phyloP scores from a whole-genome alignment of 2,797 vertebrate species.

The Sorex maritimensis region DNA sequence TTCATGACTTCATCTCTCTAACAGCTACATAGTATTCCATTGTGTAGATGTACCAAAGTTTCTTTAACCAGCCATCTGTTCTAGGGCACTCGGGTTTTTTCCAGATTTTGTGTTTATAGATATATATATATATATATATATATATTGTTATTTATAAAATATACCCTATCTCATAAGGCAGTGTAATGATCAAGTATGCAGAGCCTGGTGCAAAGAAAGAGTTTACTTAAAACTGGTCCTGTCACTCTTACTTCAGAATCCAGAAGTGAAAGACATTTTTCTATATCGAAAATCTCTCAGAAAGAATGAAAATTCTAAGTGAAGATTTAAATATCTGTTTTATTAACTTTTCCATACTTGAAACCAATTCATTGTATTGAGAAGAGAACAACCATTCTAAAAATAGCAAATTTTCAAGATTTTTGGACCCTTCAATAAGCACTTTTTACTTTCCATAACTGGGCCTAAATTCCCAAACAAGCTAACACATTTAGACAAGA shows the following conservation, averaged over 20 bases:
- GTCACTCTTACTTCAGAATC: not conserved
- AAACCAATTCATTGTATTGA: not conserved
- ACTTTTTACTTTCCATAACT: not conserved
- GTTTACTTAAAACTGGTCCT: not conserved
- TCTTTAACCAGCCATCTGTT: too few relatives aligned
- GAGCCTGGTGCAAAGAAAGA: not conserved
- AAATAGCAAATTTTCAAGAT: conserved; percentile 11
- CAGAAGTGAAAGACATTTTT: not conserved
- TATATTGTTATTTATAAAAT: not conserved
- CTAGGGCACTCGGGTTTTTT: too few relatives aligned
- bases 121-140: too few relatives aligned
- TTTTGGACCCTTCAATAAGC: not conserved
- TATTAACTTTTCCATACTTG: too few relatives aligned
- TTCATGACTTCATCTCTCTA: too few relatives aligned
- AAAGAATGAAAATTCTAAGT: not conserved
- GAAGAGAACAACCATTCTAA: conserved; percentile 44
- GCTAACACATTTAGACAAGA: conserved; percentile 3
- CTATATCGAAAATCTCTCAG: conserved; percentile 23
- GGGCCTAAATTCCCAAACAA: not conserved
- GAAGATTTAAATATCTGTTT: too few relatives aligned
- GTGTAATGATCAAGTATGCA: not conserved
- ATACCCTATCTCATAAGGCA: not conserved
- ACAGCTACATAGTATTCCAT: too few relatives aligned
- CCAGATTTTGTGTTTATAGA: too few relatives aligned
- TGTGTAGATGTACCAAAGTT: too few relatives aligned